Base-by-base conservation (phyloP, 1,140 invertebrate species). In the Drosophila fuyamai region DNA sequence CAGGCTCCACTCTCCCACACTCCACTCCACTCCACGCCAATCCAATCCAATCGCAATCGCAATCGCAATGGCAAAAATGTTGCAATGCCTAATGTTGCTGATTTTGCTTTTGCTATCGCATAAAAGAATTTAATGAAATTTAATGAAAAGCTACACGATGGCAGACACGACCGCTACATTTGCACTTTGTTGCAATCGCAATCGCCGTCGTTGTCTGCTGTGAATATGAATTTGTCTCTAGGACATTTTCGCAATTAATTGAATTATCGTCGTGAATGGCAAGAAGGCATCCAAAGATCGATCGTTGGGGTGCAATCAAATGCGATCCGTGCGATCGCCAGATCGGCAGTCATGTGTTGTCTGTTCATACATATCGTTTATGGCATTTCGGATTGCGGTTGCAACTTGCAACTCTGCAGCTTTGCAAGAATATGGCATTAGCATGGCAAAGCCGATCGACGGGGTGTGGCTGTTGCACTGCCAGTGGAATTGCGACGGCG, bases 111-210 rank as follows among this genome's bases (percentile, higher is more conserved):
- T 88, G 84, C 65, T 83, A 88, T 89, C 83, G 80, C 84, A 84
- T 84, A 78, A 89, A 89, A 89, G 84, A 89, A 89, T 89, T 89
- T 89, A 89, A 89, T 89, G 85, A 84, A 90, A 90, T 90, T 84
- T 81, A 90, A 89, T 89, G 85, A 89, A 90, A 89, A 74, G 84
- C 77, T 89, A 89, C 85, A 81, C 83, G 84, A 84, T 78, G 68
- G 63, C 71, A 62, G 83, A 89, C 84, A 89, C 84, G 83, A 89
- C 58, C 51, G 70, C 77, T 40, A 40, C 66, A 61, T 43, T 71
- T 82, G 74, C 51, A 86, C 79, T 81, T 85, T 86, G 82, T 76
- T 62, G 79, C 78, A 59, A 76, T 76, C 40, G 59, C 68, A 9
- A 27, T 58, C 14, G 63, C 29, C 12, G 32, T 16, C 48, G 62